Conservation (phyloP, 1,140 invertebrate genomes). For the Aphelinus certus region DNA sequence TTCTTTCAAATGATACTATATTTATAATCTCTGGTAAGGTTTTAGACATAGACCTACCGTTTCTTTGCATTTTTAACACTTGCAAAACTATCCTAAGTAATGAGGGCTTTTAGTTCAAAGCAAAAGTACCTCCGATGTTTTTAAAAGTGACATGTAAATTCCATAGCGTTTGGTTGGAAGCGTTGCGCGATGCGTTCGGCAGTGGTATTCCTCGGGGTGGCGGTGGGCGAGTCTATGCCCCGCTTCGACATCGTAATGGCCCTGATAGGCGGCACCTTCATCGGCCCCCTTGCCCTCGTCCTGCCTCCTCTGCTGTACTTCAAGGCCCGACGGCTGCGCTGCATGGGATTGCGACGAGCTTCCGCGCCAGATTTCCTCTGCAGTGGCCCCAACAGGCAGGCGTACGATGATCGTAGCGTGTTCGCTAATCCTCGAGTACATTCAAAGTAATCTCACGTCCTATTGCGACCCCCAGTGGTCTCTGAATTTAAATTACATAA, state of each 20-base stretch:
- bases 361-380: conserved; percentile 43
- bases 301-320: conserved; percentile 85
- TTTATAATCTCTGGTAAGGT: too few species aligned
- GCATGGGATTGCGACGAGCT: conserved; percentile 21
- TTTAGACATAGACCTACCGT: too few species aligned
- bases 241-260: conserved; percentile 90
- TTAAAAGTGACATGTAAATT: conserved; percentile 31
- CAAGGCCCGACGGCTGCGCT: conserved; percentile 55
- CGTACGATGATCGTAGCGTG: conserved; percentile 41
- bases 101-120: too few species aligned
- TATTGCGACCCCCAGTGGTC: too few species aligned
- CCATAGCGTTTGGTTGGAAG: conserved; percentile 82
- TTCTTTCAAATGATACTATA: too few species aligned
- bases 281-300: conserved; percentile 85
- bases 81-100: too few species aligned
- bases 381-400: conserved; percentile 48
- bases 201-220: conserved; percentile 76
- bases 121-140: too few species aligned
- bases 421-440: conserved; percentile 54
- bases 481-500: too few species aligned
- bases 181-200: conserved; percentile 78
- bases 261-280: conserved; percentile 84
- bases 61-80: too few species aligned
- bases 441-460: conserved; percentile 40
- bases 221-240: conserved; percentile 84